phyloP scores from a whole-genome alignment of 2,113 vertebrate species.

The Acrocephalus arundinaceus region DNA sequence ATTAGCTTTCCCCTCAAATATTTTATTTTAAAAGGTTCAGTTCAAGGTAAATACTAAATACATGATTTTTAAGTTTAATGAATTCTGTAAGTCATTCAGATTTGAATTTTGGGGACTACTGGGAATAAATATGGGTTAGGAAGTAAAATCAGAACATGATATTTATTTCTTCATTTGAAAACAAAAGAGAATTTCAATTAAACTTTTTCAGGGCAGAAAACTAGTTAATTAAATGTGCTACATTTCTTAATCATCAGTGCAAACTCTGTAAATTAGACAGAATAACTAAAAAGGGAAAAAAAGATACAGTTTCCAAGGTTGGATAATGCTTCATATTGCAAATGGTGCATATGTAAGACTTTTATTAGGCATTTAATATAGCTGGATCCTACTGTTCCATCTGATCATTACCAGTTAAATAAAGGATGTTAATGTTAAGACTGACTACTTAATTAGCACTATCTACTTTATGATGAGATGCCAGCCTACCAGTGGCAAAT shows the following conservation, averaged over 20 bases:
- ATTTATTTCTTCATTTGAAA: background rate
- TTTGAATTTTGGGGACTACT: background rate
- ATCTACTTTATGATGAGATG: background rate
- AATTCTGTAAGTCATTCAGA: background rate
- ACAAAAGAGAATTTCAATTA: background rate
- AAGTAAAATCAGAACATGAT: background rate
- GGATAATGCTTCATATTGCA: background rate
- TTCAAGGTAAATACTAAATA: background rate
- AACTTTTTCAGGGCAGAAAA: background rate
- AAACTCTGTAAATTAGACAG: background rate
- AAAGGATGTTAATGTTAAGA: background rate
- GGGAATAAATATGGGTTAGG: background rate
- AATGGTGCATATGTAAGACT: background rate
- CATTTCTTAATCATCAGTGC: background rate
- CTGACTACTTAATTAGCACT: slow-evolving; percentile 1
- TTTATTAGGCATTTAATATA: background rate
- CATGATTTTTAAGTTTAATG: background rate
- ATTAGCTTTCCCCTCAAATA: background rate
- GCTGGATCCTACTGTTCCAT: background rate
- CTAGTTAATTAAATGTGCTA: background rate
- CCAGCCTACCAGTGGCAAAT: background rate
- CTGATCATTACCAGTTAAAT: slow-evolving; percentile 4
- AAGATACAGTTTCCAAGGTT: background rate
- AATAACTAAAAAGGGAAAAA: background rate
- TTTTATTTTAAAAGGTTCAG: background rate